These are phyloP conservation scores for Myotis pilosus DNA, from an alignment of 2,797 vertebrate species.

Conservation along the genomic window DNA sequence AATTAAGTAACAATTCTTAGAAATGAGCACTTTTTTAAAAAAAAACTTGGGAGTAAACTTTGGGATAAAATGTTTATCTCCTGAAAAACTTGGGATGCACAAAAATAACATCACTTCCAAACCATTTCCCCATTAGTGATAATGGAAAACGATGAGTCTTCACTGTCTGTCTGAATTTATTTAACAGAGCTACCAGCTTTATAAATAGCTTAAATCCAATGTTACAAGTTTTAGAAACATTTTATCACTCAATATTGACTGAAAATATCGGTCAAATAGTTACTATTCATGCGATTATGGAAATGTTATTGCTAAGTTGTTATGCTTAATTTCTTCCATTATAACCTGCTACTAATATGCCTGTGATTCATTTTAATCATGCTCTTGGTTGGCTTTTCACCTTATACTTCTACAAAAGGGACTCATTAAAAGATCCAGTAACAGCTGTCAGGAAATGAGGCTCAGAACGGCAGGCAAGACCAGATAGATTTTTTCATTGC, in stretches of 20 bases:
- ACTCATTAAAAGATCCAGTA: conserved; percentile 57
- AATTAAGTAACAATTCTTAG: not conserved
- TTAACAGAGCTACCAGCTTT: not conserved
- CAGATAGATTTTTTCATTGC: conserved; percentile 53
- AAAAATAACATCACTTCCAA: not conserved
- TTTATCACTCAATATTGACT: not conserved
- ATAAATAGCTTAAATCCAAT: not conserved
- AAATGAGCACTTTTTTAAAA: not conserved
- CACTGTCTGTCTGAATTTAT: not conserved
- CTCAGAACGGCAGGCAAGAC: conserved; percentile 38
- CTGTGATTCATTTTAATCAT: conserved; percentile 30
- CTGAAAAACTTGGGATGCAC: not conserved
- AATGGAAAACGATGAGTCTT: not conserved
- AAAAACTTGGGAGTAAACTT: not conserved
- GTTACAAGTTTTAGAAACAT: not conserved
- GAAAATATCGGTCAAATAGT: not conserved
- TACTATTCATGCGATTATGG: not conserved
- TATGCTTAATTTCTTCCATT: conserved; percentile 1
- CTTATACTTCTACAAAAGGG: conserved; percentile 17
- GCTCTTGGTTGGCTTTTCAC: conserved; percentile 30
- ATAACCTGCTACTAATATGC: not conserved
- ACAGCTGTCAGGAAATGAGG: conserved; percentile 30
- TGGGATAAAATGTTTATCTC: not conserved
- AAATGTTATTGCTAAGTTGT: not conserved
- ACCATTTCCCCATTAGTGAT: not conserved